These are phyloP conservation scores for Ptiloglossa arizonensis DNA, from an alignment of 1,140 invertebrate genomes.

Conservation along the genomic window DNA sequence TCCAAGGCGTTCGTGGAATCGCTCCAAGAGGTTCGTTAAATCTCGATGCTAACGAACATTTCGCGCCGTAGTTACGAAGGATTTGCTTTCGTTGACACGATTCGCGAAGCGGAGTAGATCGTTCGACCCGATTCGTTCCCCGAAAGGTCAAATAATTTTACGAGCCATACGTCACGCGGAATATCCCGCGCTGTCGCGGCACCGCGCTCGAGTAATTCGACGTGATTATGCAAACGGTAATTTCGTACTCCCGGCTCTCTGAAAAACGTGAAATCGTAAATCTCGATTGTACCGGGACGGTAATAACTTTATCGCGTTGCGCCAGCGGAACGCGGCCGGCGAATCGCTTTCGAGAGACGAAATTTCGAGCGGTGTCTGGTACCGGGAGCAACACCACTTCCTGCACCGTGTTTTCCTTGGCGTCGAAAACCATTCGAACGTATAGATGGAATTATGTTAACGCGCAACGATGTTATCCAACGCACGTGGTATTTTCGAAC, in stretches of 20 bases:
- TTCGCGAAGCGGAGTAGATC: neutral
- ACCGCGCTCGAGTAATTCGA: neutral
- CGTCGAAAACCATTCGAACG: neutral
- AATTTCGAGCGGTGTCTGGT: neutral
- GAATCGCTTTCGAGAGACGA: conserved; percentile 4
- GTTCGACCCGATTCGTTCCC: neutral
- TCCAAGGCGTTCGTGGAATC: neutral
- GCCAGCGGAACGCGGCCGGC: neutral
- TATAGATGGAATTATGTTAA: neutral
- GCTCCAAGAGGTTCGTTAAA: no score
- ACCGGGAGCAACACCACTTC: no score
- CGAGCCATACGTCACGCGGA: neutral
- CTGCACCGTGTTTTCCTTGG: neutral
- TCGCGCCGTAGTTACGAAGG: no score
- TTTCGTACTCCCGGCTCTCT: neutral
- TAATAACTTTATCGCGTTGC: conserved; percentile 20
- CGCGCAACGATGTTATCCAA: no score
- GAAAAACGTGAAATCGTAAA: conserved; percentile 20
- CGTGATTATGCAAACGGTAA: conserved; percentile 7
- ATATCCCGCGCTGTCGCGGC: neutral
- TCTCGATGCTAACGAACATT: neutral
- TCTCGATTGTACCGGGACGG: neutral
- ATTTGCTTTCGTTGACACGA: neutral
- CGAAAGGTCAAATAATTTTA: conserved; percentile 18
- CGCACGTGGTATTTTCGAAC: no score